phyloP scores from a whole-genome alignment of 2,797 vertebrate species.

The Gymnothorax reevesii region DNA sequence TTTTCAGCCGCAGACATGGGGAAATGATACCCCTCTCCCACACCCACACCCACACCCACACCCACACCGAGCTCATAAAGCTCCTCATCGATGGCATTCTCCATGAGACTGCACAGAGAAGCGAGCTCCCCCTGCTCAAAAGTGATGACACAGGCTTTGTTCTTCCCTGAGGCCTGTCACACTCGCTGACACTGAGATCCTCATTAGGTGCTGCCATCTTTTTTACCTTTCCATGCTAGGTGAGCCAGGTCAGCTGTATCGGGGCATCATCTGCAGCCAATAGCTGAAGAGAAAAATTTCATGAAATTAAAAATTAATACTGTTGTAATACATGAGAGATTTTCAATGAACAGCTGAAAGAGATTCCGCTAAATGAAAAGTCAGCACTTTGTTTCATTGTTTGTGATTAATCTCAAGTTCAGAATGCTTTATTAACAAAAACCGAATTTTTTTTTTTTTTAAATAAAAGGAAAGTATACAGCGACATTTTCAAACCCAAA shows the following conservation, averaged over 20 bases:
- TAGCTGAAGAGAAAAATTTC: not conserved
- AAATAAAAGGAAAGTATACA: not conserved
- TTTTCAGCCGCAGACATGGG: not conserved
- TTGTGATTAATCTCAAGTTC: not conserved
- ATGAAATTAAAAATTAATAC: not conserved
- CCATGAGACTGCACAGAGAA: not conserved
- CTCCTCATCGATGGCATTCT: not conserved
- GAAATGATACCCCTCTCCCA: not conserved
- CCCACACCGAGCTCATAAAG: not conserved
- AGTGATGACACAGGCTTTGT: not conserved
- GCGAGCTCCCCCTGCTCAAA: not conserved
- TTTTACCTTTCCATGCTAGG: not conserved
- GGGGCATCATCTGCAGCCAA: not conserved
- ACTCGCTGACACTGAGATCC: not conserved
- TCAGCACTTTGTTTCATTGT: not conserved
- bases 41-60: not conserved
- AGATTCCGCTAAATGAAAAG: not conserved
- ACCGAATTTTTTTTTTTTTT: not conserved
- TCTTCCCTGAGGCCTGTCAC: constrained; percentile 9
- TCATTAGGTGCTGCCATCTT: not conserved
- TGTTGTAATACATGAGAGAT: not conserved
- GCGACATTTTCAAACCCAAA: not conserved
- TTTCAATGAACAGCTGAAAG: not conserved
- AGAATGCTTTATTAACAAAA: not conserved
- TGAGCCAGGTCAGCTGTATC: not conserved